Evolutionary conservation across 2,797 vertebrate genomes (phyloP), one percentile per base, ranked within the genome.

Genomic region (Poecilia gillii): DNA sequence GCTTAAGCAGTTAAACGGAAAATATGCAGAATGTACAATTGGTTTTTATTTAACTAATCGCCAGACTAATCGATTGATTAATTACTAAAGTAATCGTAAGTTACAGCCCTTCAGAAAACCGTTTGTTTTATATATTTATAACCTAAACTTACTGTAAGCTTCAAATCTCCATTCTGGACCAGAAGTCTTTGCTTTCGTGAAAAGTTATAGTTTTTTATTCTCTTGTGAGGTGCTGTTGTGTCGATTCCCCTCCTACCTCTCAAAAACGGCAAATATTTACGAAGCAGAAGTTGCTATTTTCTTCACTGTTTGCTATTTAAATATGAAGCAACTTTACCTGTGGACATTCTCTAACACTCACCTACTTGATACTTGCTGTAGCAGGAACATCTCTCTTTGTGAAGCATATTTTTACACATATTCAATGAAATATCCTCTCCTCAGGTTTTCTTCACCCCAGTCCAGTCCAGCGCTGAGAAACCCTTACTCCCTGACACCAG

Each of bases 361-460:
- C 36, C n/a, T 74, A 39, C 23, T 78, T 43, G 79, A 74, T 62
- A 31, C 59, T 41, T 31, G 4, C 64, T 39, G 6, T 70, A 79
- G 57, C 73, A 59, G 3, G 0, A 49, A 78, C 20, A 70, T 16
- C 23, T 62, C 1, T 71, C 33, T 80, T 1, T 68, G 20, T 84
- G 45, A 75, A 75, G 72, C 62, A 49, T 62, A 8, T 81, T 77
- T 45, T 46, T 62, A 55, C 36, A 64, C 18, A 31, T 3, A 7
- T 43, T 84, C n/a, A 66, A 66, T 76, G n/a, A 78, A 75, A 78
- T 81, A 23, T 85, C 25, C 11, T 83, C 20, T 75, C 13, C 49
- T 68, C 78, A 96, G 90, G 91, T 93, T 75, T 94, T 95, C 83
- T 90, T 94, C 80, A 95, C 83, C 76, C 92, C 96, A 72, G 93